These are phyloP conservation scores for Parascotia fuliginaria DNA, from an alignment of 2,888 invertebrate genomes.

Conservation along the genomic window DNA sequence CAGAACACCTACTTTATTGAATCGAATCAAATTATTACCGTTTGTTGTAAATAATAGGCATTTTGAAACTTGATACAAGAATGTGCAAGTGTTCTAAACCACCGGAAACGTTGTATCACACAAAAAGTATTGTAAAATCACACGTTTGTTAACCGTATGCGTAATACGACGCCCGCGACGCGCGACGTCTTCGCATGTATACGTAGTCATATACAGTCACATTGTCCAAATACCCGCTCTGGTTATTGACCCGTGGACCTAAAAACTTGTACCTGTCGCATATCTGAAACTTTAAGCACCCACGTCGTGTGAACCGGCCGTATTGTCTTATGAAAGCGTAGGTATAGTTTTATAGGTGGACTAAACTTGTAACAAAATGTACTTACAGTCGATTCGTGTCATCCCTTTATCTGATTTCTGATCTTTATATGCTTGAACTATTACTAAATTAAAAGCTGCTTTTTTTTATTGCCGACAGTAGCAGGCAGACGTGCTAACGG, in stretches of 20 bases:
- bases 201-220: conserved; percentile 39
- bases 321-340: conserved; percentile 25
- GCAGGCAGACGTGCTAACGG: too few species aligned
- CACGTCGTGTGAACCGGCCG: conserved; percentile 37
- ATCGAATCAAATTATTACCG: conserved; percentile 8
- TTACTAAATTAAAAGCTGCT: too few species aligned
- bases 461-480: too few species aligned
- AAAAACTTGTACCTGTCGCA: conserved; percentile 60
- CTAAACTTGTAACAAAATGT: too few species aligned
- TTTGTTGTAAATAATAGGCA: conserved; percentile 16
- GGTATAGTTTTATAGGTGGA: too few species aligned
- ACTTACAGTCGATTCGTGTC: conserved; percentile 1
- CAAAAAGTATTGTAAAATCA: conserved; percentile 39
- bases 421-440: too few species aligned
- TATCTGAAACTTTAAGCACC: conserved; percentile 46
- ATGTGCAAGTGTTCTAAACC: conserved; percentile 35
- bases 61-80: conserved; percentile 29
- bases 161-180: conserved; percentile 33
- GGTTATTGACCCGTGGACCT: conserved; percentile 74
- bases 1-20: neutral
- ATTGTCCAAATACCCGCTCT: conserved; percentile 72
- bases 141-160: conserved; percentile 43
- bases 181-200: conserved; percentile 16
- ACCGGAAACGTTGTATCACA: conserved; percentile 48
- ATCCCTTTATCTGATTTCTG: conserved; percentile 9